Evolutionary conservation across 2,888 invertebrate genomes (phyloP).

Genomic region (Drosophila percnosoma): DNA sequence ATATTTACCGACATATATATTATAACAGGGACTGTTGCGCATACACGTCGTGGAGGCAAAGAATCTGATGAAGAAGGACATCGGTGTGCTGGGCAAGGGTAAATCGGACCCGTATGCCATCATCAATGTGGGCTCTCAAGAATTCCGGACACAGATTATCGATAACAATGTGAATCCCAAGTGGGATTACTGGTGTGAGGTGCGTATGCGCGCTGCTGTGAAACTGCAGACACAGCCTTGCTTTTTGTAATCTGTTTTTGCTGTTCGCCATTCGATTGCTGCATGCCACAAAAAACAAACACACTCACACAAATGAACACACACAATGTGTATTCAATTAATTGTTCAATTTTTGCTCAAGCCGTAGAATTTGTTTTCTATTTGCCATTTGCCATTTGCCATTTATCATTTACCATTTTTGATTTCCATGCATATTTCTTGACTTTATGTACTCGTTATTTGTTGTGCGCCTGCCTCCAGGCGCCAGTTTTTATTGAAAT

Average conservation of each 20-base stretch:
- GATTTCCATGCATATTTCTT: constrained; percentile 62
- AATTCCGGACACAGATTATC: constrained; percentile 96
- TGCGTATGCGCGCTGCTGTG: constrained; percentile 84
- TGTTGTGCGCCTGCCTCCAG: constrained; percentile 74
- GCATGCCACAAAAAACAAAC: constrained; percentile 60
- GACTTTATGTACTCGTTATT: constrained; percentile 64
- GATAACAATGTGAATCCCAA: constrained; percentile 97
- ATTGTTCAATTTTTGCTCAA: constrained; percentile 43
- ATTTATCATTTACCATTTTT: constrained; percentile 43
- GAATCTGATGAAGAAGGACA: constrained; percentile 98
- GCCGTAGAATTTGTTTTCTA: constrained; percentile 48
- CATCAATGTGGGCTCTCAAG: constrained; percentile 95
- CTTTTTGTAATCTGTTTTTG: constrained; percentile 58
- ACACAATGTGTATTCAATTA: constrained; percentile 20
- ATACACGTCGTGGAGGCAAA: constrained; percentile 97
- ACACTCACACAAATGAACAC: constrained; percentile 15
- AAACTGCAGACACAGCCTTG: constrained; percentile 22
- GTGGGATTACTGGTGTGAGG: constrained; percentile 99
- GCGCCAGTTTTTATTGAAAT: constrained; percentile 84
- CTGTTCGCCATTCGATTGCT: constrained; percentile 61
- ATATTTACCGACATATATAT: not conserved
- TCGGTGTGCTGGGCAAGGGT: constrained; percentile 95
- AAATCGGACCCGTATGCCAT: constrained; percentile 99
- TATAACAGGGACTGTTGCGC: constrained; percentile 93
- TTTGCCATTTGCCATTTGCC: constrained; percentile 35